Evolutionary conservation across 2,113 vertebrate species (phyloP), one percentile per base, ranked within the genome.

Genomic region (Camelus dromedarius): DNA sequence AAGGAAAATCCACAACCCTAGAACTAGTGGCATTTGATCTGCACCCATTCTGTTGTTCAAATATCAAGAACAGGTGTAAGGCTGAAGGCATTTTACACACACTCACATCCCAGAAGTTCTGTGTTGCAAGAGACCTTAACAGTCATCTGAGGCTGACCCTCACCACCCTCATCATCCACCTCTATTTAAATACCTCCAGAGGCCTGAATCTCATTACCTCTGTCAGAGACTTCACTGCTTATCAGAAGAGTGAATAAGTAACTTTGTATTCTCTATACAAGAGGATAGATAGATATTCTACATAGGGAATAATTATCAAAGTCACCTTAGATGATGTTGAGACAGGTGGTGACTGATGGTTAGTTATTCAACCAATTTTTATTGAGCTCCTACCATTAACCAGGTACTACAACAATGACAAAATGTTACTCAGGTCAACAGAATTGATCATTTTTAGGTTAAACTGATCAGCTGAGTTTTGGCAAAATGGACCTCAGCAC

Each of bases 361-460:
- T 89, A 67, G 10, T 90, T 64, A 83, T 67, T 75, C n/a, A n/a
- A 67, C 24, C 22, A 80, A 75, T 67, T 58, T 60, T 96, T 92
- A 42, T 32, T 88, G 52, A 73, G 8, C 22, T 80, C 35, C 38
- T 89, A 28, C 50, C 38, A 67, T 76, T 60, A 32, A 77, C 30
- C 54, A 67, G 48, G 35, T 48, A 60, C 32, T 22, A 58, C 24
- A 24, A n/a, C 5, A 79, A 5, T 54, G 69, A 72, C 16, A 26
- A 88, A 91, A 50, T 4, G 2, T 72, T 67, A 79, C 24, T 20
- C 48, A 94, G 28, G 64, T 16, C 38, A 82, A 54, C 50, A 91
- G 19, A 83, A 72, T n/a, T 11, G 35, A 50, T 83, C 16, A 79
- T 52, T 87, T 30, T 75, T 32, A 96, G 8, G 75, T 60, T 85